Evolutionary conservation across 2,113 vertebrate species (phyloP).

Genomic region (Prunella himalayana): DNA sequence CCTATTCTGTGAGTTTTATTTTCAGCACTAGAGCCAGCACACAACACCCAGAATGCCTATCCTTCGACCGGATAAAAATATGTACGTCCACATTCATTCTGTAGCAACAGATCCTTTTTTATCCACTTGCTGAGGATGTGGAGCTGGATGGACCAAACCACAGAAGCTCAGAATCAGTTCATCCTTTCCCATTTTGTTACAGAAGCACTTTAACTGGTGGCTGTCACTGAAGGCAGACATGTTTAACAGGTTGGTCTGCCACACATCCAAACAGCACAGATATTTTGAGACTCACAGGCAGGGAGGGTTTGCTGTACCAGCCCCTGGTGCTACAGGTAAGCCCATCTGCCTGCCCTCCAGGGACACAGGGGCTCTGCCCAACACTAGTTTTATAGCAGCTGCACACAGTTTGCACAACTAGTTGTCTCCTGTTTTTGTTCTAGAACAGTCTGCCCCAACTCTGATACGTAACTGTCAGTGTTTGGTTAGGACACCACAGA

Average conservation of each 20-base stretch:
- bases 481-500: background rate
- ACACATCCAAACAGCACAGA: background rate
- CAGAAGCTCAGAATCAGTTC: background rate
- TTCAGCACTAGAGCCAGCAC: conserved; percentile 48
- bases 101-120: conserved; percentile 32
- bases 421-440: background rate
- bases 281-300: background rate
- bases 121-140: background rate
- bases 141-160: background rate
- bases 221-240: background rate
- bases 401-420: background rate
- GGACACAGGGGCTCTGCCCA: background rate
- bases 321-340: background rate
- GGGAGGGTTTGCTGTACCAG: background rate
- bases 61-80: conserved; percentile 15
- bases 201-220: background rate
- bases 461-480: fast-evolving
- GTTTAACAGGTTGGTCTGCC: background rate
- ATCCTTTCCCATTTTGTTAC: background rate
- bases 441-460: background rate
- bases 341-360: background rate
- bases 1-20: conserved; percentile 60
- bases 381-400: background rate
- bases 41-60: conserved; percentile 44
- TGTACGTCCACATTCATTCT: background rate